phyloP scores from a whole-genome alignment of 2,888 invertebrate genomes.

The Pinctada fucata region DNA sequence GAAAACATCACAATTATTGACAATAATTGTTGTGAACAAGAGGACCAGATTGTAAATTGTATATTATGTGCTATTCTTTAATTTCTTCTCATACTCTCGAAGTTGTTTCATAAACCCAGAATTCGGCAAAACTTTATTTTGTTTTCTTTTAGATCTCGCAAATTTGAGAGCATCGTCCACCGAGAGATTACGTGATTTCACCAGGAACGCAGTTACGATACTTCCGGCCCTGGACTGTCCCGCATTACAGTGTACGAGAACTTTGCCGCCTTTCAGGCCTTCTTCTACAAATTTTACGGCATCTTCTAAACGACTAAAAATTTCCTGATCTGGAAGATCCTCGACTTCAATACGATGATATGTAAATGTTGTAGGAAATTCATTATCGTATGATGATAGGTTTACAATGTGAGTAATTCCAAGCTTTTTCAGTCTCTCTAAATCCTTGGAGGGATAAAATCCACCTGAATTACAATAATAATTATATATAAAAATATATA shows the following conservation, averaged over 20 bases:
- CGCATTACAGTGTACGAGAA: conserved; percentile 25
- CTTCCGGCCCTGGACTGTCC: conserved; percentile 22
- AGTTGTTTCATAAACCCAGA: conserved; percentile 21
- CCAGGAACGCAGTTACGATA: conserved; percentile 4
- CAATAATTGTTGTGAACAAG: no score
- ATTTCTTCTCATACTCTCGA: conserved; percentile 11
- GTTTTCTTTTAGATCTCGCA: conserved; percentile 10
- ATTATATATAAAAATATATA: no score
- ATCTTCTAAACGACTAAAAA: conserved; percentile 11
- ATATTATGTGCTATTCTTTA: no score
- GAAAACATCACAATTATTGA: no score
- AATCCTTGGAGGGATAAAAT: conserved; percentile 16
- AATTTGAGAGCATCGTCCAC: conserved; percentile 16
- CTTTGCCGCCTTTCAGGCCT: background rate
- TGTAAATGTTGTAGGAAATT: conserved; percentile 12
- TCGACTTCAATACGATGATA: conserved; percentile 18
- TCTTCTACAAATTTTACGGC: conserved; percentile 20
- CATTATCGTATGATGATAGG: conserved; percentile 24
- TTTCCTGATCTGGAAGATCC: conserved; percentile 2
- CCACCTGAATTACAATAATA: conserved; percentile 14
- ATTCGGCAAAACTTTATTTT: conserved; percentile 17
- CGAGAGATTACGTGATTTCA: conserved; percentile 11
- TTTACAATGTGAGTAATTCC: conserved; percentile 28
- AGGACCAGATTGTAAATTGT: no score
- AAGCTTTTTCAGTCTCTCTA: conserved; percentile 13